A percentile compares a stretch with the other conserved stretches of the same genome.
Conservation (phyloP, 2,888 invertebrate genomes). For the Tipula lateralis region DNA sequence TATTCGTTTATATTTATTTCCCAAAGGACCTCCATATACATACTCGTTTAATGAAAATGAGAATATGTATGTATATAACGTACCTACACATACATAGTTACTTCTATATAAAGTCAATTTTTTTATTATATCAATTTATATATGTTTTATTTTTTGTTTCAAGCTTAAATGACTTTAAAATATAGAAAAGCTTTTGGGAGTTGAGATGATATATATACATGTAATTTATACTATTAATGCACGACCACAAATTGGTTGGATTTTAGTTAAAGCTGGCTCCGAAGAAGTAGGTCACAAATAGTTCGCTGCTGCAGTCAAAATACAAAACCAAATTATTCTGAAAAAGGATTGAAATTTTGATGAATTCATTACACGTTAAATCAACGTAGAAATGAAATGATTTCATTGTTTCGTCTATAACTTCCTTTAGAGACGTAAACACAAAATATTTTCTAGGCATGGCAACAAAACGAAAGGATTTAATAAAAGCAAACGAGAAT, state of each 20-base stretch:
- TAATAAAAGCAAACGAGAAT: neutral
- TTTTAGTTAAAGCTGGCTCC: neutral
- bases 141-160: neutral
- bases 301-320: neutral
- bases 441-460: neutral
- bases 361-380: neutral
- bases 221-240: neutral
- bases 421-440: neutral
- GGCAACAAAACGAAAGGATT: neutral
- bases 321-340: neutral
- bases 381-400: neutral
- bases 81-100: neutral
- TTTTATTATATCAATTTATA: neutral
- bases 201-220: neutral
- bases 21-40: neutral
- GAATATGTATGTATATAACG: neutral
- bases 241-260: neutral
- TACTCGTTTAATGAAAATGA: neutral
- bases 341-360: neutral
- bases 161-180: constrained; percentile 7
- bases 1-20: neutral
- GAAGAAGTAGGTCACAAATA: neutral
- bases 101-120: neutral
- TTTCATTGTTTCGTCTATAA: neutral
- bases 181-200: neutral